These are phyloP conservation scores for Enteromius mattozi DNA, from an alignment of 2,797 vertebrate genomes.

Conservation along the genomic window DNA sequence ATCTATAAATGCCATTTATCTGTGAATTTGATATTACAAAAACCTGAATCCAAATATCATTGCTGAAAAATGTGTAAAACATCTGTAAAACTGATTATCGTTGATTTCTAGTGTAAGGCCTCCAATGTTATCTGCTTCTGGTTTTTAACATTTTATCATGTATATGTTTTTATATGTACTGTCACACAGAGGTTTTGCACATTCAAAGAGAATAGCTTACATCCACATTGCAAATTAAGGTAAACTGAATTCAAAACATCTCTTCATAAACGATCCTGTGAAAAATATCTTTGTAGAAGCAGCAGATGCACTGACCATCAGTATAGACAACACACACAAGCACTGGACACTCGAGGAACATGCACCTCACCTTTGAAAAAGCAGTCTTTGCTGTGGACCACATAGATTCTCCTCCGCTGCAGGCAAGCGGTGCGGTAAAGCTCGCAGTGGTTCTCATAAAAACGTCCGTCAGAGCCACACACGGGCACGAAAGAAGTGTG, in stretches of 20 bases:
- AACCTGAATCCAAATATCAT: too few relatives aligned
- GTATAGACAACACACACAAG: neutral
- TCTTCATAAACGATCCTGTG: neutral
- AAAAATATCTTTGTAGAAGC: neutral
- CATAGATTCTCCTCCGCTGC: slow-evolving; percentile 83
- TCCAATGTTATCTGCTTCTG: too few relatives aligned
- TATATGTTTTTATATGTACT: too few relatives aligned
- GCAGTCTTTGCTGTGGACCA: slow-evolving; percentile 91
- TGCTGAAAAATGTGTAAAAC: too few relatives aligned
- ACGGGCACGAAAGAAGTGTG: slow-evolving; percentile 87
- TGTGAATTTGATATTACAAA: too few relatives aligned
- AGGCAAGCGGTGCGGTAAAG: slow-evolving; percentile 90
- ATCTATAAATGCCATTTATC: too few relatives aligned
- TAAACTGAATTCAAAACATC: neutral
- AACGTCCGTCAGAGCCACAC: slow-evolving; percentile 91
- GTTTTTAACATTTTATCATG: too few relatives aligned
- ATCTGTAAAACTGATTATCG: neutral
- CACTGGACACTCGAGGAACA: neutral
- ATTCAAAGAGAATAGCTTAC: neutral
- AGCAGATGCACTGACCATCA: neutral
- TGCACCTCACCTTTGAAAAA: slow-evolving; percentile 92
- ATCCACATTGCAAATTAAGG: neutral
- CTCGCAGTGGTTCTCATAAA: slow-evolving; percentile 96
- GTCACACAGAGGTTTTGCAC: neutral
- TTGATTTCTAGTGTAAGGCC: neutral